Evolutionary conservation across 2,888 invertebrate species (phyloP), one percentile per base, ranked within the genome.

Genomic region (Drosophila siamana): DNA sequence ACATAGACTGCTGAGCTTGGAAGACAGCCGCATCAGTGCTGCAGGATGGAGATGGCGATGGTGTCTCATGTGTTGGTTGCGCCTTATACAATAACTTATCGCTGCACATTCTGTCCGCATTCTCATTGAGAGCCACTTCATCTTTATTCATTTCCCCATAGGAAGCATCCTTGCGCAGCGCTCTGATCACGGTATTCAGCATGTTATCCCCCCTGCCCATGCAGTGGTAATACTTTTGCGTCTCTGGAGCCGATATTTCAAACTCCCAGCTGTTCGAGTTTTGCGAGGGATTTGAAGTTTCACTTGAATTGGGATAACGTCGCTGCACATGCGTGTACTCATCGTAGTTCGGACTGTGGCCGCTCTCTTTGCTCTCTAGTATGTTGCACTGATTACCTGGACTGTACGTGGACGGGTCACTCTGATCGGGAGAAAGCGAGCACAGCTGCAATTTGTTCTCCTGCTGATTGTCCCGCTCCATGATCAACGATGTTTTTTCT

Each of bases 401-500:
- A 30, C 64, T 76, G 15, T 76, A 61, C 30, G 62, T 69, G 0
- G 77, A 75, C 4, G 69, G 64, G 59, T 69, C 62, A 24, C 77
- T 75, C 41, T 76, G 63, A 33, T 75, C 60, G 9, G 72, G 75
- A 0, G 62, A 76, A 3, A 71, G 50, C 11, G 86, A 86, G 22
- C 78, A 70, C 0, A 80, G 54, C 36, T 74, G 68, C 36, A 69
- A 41, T 41, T 80, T 73, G 15, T 56, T 69, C 26, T 89, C 72
- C 44, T 87, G 78, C 4, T 86, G 80, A 28, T 87, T 90, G 13
- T 91, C 91, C 62, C 90, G 80, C 78, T 91, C 90, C 54, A 91
- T 83, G n/a, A 91, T 90, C 52, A 91, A 78, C 28, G 89, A 91
- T 2, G 91, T 91, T 74, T 91, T 91, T 30, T 88, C 85, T 2